Base-by-base conservation (phyloP, 2,888 invertebrate genomes). In the Gastracanthus pulcherrimus region DNA sequence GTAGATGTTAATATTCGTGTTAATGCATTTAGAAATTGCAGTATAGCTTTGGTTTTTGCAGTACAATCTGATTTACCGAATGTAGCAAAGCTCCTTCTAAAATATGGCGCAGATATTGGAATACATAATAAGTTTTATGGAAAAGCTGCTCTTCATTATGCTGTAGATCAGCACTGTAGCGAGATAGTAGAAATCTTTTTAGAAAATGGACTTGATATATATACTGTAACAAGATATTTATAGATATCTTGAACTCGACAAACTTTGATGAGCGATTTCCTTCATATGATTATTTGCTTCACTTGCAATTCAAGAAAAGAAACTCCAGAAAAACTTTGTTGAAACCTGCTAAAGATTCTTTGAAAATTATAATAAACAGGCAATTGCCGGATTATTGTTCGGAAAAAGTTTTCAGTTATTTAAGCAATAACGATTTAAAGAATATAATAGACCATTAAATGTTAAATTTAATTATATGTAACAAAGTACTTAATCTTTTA, bases 221-320 rank as follows among this genome's bases (percentile, higher is more conserved):
- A 1, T n/a, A 16, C 0, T 45, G 45, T n/a, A 76, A 67, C 31
- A 29, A 67, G 3, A 29, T 13, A 19, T 55, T 76, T 13, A 4
- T 13, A 3, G 7, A n/a, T 1, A 51, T 76, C 1, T 11, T 76
- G n/a, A 45, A 67, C 2, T 55, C 26, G 3, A 38, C 11, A n/a
- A 19, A 29, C 11, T 55, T 67, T 29, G 16, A 55, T 16, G 4
- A n/a, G 11, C n/a, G 67, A 3, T 76, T 31, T 36, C 34, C 19
- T 13, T n/a, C n/a, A 4, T 76, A 67, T 26, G 76, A 67, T 1
- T 67, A 55, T 26, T 38, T 76, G 31, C n/a, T 76, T 3, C n/a
- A 51, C 6, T 16, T 76, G 41, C 66, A 76, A 23, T 75, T 26
- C 16, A 23, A 48, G 23, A 29, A n/a, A 31, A 64, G 75, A 0